Evolutionary conservation across 2,888 invertebrate genomes (phyloP).

Genomic region (Abrostola triplasia): DNA sequence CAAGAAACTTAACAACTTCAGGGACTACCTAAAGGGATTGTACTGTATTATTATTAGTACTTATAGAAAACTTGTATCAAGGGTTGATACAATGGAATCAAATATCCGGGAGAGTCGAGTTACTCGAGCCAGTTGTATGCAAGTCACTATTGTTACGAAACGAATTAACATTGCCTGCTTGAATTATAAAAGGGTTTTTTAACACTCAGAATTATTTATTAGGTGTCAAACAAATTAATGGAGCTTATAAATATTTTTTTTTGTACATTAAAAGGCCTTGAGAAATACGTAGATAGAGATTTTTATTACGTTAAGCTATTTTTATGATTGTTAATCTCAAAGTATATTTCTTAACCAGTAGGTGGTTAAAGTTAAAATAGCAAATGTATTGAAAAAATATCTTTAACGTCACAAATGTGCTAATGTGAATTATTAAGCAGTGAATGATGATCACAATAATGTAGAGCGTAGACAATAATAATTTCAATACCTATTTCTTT

Average conservation of each 20-base stretch:
- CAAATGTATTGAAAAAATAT: too few relatives aligned
- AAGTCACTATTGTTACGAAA: slow-evolving; percentile 21
- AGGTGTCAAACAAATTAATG: background rate
- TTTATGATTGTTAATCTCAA: too few relatives aligned
- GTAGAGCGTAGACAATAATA: too few relatives aligned
- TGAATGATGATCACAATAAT: too few relatives aligned
- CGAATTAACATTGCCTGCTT: slow-evolving; percentile 14
- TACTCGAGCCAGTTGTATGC: slow-evolving; percentile 19
- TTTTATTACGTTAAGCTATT: background rate
- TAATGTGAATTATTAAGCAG: too few relatives aligned
- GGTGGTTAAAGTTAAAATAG: too few relatives aligned
- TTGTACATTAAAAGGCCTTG: slow-evolving; percentile 14
- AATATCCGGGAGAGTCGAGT: slow-evolving; percentile 35
- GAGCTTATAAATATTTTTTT: background rate
- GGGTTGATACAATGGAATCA: slow-evolving; percentile 33
- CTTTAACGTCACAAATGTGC: too few relatives aligned
- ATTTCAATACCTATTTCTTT: too few relatives aligned
- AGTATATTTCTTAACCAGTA: too few relatives aligned
- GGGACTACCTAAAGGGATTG: slow-evolving; percentile 15
- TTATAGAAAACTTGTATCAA: slow-evolving; percentile 14
- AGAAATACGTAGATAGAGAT: slow-evolving; percentile 1
- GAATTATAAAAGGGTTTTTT: slow-evolving; percentile 3
- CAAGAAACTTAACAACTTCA: slow-evolving; percentile 1
- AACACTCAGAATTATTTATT: slow-evolving; percentile 19
- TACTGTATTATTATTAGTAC: slow-evolving; percentile 34